phyloP scores from a whole-genome alignment of 2,797 vertebrate genomes.

The Tragopan temminckii region DNA sequence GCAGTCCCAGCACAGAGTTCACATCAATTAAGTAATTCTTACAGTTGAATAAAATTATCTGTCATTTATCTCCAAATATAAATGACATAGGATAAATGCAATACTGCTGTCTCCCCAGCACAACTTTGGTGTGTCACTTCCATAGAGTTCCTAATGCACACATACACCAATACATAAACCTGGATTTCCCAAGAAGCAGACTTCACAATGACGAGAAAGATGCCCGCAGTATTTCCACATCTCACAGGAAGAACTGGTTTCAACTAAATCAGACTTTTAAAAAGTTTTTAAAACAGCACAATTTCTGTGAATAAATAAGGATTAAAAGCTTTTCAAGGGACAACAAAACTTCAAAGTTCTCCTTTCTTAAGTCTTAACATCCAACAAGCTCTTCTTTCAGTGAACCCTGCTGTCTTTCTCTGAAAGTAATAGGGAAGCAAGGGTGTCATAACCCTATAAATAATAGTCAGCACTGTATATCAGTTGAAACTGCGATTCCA shows the following conservation, averaged over 20 bases:
- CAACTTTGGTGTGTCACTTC: not conserved
- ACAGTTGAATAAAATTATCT: not conserved
- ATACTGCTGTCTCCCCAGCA: not conserved
- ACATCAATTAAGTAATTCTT: not conserved
- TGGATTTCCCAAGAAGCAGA: not conserved
- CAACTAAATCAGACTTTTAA: not conserved
- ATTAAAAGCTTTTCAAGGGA: not conserved
- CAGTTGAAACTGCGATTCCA: conserved; percentile 15
- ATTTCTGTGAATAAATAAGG: not conserved
- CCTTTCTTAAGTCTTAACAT: not conserved
- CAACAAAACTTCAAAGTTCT: not conserved
- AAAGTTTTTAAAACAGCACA: not conserved
- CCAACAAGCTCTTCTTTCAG: not conserved
- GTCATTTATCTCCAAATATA: not conserved
- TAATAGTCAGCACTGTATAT: not conserved
- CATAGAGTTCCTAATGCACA: not conserved
- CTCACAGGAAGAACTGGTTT: not conserved
- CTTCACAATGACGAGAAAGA: not conserved
- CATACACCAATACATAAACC: too few species aligned
- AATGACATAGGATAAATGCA: not conserved
- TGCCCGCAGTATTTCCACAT: not conserved
- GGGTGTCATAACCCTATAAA: not conserved
- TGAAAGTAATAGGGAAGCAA: not conserved
- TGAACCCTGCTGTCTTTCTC: not conserved
- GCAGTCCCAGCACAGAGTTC: not conserved